These are phyloP conservation scores for Morinoia aosen DNA, from an alignment of 2,888 invertebrate genomes.

Conservation along the genomic window DNA sequence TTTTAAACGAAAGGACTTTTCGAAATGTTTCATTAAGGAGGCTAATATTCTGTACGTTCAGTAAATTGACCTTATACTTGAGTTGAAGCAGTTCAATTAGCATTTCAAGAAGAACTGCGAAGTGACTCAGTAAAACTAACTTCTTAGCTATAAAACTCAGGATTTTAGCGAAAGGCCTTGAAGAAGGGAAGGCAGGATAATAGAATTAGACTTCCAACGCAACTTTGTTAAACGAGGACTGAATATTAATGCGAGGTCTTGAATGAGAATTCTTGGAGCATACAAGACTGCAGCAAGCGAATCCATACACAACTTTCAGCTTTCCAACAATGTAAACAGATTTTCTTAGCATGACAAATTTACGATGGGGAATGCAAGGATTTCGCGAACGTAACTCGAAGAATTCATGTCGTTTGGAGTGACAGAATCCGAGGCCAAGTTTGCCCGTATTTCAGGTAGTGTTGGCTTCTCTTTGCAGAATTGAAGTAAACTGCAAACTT, in stretches of 20 bases:
- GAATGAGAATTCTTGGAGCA: neutral
- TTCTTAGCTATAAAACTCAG: neutral
- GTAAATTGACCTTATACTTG: too few relatives aligned
- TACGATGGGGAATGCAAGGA: slow-evolving; percentile 1
- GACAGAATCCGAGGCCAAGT: slow-evolving; percentile 37
- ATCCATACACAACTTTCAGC: slow-evolving; percentile 7
- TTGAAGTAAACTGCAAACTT: slow-evolving; percentile 40
- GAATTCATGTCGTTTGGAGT: slow-evolving; percentile 43
- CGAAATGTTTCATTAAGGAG: neutral
- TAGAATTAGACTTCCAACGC: neutral
- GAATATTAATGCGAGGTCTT: neutral
- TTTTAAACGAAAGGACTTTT: neutral
- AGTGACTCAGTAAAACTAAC: neutral
- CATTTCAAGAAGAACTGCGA: neutral
- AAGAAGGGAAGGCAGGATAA: neutral
- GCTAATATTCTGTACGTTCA: too few relatives aligned
- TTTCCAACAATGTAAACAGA: neutral
- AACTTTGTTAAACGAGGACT: neutral
- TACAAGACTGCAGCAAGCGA: neutral
- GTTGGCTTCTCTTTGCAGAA: slow-evolving; percentile 33
- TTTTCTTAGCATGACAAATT: neutral
- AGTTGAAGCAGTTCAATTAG: neutral
- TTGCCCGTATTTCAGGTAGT: slow-evolving; percentile 26
- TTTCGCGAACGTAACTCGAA: slow-evolving; percentile 28
- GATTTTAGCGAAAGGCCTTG: neutral